Evolutionary conservation across 1,140 invertebrate species (phyloP).

Genomic region (Hyposmocoma kahamanoa): DNA sequence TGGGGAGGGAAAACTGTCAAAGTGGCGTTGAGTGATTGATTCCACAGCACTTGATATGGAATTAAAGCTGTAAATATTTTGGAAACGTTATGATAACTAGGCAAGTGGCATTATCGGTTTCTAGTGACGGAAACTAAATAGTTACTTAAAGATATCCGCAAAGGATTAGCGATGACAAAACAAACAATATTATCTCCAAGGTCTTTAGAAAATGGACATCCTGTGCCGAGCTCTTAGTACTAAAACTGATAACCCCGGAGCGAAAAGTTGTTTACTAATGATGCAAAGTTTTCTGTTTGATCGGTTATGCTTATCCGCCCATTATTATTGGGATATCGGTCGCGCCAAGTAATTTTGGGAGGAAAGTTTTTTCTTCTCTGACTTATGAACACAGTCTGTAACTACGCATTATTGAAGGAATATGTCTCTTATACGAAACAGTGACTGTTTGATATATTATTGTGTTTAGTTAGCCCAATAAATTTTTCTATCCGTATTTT

Average conservation of each 20-base stretch:
- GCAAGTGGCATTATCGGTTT: too few species aligned
- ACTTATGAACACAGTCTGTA: too few species aligned
- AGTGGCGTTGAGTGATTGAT: not conserved
- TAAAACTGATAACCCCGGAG: constrained; percentile 6
- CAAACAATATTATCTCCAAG: not conserved
- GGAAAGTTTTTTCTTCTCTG: too few species aligned
- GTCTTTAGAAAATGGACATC: not conserved
- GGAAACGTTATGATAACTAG: too few species aligned
- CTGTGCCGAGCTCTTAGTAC: constrained; percentile 5
- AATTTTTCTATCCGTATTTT: too few species aligned
- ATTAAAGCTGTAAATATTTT: constrained; percentile 12
- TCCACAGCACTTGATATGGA: not conserved
- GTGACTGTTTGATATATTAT: too few species aligned
- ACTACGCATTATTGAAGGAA: too few species aligned
- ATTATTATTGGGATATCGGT: not conserved
- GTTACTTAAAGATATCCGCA: too few species aligned
- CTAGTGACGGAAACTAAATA: too few species aligned
- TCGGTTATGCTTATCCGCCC: constrained; percentile 16
- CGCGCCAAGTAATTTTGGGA: not conserved
- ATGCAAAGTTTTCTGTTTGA: constrained; percentile 24
- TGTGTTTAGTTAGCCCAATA: too few species aligned
- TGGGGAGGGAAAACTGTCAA: constrained; percentile 13
- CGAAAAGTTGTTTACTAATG: constrained; percentile 17
- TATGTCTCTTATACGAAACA: too few species aligned
- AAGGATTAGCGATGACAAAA: too few species aligned